These are phyloP conservation scores for Acronicta leporina DNA, from an alignment of 2,888 invertebrate species.

Conservation along the genomic window DNA sequence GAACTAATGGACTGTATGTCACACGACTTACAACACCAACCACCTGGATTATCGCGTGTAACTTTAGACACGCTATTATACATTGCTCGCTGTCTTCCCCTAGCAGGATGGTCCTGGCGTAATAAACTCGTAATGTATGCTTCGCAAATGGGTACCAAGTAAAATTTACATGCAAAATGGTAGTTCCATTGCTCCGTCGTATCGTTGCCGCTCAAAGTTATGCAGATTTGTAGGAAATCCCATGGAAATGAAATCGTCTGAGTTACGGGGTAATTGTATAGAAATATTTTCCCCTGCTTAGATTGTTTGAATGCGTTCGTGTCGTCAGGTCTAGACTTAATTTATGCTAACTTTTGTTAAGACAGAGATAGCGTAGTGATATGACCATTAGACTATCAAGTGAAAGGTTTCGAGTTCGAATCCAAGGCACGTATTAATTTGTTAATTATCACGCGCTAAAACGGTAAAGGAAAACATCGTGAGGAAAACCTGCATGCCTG, in stretches of 20 bases:
- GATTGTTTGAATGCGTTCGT: constrained; percentile 41
- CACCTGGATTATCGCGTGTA: constrained; percentile 55
- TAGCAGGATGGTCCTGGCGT: constrained; percentile 22
- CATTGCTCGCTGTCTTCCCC: constrained; percentile 48
- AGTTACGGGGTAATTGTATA: constrained; percentile 55
- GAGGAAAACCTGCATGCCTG: too few relatives aligned
- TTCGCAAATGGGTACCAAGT: constrained; percentile 47
- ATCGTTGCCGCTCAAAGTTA: constrained; percentile 56
- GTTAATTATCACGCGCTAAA: too few relatives aligned
- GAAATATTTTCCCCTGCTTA: constrained; percentile 53
- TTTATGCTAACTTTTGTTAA: constrained; percentile 29
- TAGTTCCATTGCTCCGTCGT: constrained; percentile 38
- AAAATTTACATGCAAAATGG: constrained; percentile 65
- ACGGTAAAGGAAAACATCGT: too few relatives aligned
- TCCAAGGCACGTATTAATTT: too few relatives aligned
- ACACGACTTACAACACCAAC: constrained; percentile 37
- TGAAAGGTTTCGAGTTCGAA: too few relatives aligned
- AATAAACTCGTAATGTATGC: constrained; percentile 59
- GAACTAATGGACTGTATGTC: constrained; percentile 25
- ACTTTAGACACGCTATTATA: constrained; percentile 46
- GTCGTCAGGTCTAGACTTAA: constrained; percentile 19
- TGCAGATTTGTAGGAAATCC: constrained; percentile 69
- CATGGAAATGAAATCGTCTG: constrained; percentile 68
- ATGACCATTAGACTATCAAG: too few relatives aligned
- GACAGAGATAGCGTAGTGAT: background rate